Base-by-base conservation (phyloP, 1,140 invertebrate species). In the Diuraphis noxia region DNA sequence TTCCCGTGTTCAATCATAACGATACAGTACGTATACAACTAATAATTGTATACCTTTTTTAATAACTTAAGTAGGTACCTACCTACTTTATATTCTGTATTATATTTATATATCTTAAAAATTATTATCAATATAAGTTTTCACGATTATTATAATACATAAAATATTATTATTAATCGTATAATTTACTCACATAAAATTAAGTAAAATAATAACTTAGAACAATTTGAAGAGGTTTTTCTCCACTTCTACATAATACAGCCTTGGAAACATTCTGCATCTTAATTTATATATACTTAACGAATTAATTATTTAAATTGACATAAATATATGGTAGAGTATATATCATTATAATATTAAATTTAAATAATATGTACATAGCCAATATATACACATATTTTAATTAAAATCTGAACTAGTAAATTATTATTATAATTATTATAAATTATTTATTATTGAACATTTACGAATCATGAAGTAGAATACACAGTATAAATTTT, bases 281-380 rank as follows among this genome's bases (percentile, higher is more conserved):
- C 25, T 81, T 38, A 81, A 81, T 81, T 81, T 38, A 38, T 81
- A 79, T 17, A 81, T 81, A 81, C 79, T 81, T 81, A 13, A 81
- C 21, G 36, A 40, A 40, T 81, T 81, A 81, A 81, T 81, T 38
- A 25, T 81, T 81, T 81, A 25, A 38, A 81, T 25, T 38, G 79
- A 81, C 23, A 81, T 81, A 25, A 40, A 81, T 81, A 25, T 40
- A 30, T 25, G 25, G 23, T 81, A n/a, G n/a, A 72, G 30, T 30
- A 72, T 72, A 72, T 72, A 72, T n/a, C 34, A 72, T 72, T 17
- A 72, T 72, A 10, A 81, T 81, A 40, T 81, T 40, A 40, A 40
- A 81, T 38, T 81, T 38, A 81, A 81, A 38, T 36, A 79, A 36
- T 38, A 81, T 25, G 21, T 30, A 79, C 21, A 79, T 21, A 72